Evolutionary conservation across 2,797 vertebrate genomes (phyloP).

Genomic region (Phrynocephalus forsythii): DNA sequence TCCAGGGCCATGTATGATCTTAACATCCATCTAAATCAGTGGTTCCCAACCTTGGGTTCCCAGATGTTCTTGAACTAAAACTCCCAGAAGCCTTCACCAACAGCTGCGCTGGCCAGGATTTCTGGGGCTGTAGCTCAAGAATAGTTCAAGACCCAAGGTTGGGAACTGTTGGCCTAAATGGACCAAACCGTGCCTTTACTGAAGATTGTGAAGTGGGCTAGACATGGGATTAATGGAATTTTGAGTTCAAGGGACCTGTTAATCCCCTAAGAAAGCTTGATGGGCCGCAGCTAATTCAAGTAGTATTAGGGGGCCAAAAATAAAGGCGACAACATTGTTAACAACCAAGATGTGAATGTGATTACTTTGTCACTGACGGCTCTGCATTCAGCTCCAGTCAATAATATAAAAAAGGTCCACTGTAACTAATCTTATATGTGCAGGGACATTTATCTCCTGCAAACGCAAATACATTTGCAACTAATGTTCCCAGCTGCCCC

Average conservation of each 20-base stretch:
- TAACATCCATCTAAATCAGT: not conserved
- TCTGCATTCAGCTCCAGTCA: not conserved
- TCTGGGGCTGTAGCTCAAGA: no score
- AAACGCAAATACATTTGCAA: not conserved
- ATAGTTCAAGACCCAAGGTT: no score
- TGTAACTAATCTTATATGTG: not conserved
- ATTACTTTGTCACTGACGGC: not conserved
- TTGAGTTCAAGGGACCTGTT: not conserved
- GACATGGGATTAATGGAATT: not conserved
- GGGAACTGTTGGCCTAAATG: no score
- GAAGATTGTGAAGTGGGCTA: not conserved
- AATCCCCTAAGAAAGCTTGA: not conserved
- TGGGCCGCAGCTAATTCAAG: not conserved
- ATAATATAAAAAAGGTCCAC: not conserved
- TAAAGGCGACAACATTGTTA: not conserved
- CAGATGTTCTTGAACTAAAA: no score
- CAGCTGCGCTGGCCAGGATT: no score
- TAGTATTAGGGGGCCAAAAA: not conserved
- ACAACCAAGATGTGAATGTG: not conserved
- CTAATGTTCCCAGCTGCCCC: not conserved
- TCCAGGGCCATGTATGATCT: not conserved
- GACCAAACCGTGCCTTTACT: no score
- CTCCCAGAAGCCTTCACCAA: no score
- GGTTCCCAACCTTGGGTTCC: no score
- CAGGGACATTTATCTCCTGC: no score